phyloP scores from a whole-genome alignment of 2,113 vertebrate genomes.

The Caretta caretta region DNA sequence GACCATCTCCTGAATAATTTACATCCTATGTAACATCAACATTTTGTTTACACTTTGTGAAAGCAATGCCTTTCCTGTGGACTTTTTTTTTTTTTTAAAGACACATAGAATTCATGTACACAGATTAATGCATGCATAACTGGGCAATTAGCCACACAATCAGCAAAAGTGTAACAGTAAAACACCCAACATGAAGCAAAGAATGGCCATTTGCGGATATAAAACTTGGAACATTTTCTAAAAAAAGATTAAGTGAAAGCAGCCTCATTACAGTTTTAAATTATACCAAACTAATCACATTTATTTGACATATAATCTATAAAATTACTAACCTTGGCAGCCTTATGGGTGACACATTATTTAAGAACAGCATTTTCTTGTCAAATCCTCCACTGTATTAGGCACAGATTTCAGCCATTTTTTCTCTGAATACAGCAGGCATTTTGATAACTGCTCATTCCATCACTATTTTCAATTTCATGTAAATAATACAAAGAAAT shows the following conservation, averaged over 20 bases:
- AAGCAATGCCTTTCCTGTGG: not conserved
- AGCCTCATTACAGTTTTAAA: constrained; percentile 5
- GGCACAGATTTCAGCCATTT: not conserved
- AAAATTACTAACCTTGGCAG: not conserved
- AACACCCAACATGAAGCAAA: constrained; percentile 2
- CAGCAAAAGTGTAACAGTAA: not conserved
- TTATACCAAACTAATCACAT: not conserved
- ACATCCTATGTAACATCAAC: not conserved
- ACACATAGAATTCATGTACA: not conserved
- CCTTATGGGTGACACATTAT: not conserved
- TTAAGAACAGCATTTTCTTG: not conserved
- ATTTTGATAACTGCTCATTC: not conserved
- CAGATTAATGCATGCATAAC: not conserved
- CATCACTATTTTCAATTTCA: fast-evolving
- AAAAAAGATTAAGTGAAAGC: not conserved
- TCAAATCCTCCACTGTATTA: not conserved
- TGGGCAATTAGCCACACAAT: not conserved
- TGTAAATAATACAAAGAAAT: not conserved
- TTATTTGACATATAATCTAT: not conserved
- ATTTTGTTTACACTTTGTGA: not conserved
- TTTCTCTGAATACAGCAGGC: not conserved
- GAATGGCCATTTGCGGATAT: not conserved
- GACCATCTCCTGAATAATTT: not conserved
- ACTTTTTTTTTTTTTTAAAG: not conserved
- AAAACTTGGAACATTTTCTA: not conserved